These are phyloP conservation scores for Bombus waltoni DNA, from an alignment of 1,140 invertebrate genomes.

Conservation along the genomic window DNA sequence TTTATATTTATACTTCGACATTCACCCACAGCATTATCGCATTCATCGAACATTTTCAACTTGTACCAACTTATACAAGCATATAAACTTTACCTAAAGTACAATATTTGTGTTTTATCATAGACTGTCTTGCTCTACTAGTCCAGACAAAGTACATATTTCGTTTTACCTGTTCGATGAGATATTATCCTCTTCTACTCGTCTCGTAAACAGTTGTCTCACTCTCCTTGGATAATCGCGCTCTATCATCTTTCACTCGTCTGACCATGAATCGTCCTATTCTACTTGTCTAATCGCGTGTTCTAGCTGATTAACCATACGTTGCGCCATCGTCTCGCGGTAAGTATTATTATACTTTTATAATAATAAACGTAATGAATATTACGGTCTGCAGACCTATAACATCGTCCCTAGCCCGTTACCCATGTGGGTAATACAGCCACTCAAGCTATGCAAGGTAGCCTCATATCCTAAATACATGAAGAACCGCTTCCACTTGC, in stretches of 20 bases:
- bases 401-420: no score
- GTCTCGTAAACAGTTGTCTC: background rate
- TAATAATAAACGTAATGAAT: background rate
- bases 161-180: background rate
- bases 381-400: background rate
- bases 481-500: background rate
- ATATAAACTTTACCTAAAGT: no score
- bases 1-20: background rate
- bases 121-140: no score
- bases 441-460: background rate
- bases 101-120: background rate
- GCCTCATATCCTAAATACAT: background rate
- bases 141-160: background rate
- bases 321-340: no score
- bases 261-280: background rate
- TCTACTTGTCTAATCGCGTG: slow-evolving; percentile 3
- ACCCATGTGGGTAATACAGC: background rate
- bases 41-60: background rate
- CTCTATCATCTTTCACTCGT: background rate
- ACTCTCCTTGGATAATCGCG: background rate
- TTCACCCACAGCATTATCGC: background rate
- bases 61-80: background rate
- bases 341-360: no score
- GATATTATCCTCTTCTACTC: background rate
- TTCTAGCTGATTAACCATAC: background rate